Conservation (phyloP, 1,140 invertebrate genomes). For the Bombus balteatus region DNA sequence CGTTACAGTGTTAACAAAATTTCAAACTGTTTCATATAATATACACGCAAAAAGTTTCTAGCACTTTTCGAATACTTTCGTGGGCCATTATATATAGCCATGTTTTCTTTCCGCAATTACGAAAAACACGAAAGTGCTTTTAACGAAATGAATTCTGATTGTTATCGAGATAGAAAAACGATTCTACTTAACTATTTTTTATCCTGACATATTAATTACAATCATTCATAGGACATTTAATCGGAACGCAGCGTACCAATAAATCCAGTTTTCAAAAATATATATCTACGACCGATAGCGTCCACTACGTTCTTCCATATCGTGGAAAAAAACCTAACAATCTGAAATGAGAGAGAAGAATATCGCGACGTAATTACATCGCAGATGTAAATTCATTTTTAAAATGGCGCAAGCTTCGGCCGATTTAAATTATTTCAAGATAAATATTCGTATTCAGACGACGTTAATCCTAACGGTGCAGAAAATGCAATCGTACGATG, state of each 20-base stretch:
- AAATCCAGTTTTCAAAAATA: background rate
- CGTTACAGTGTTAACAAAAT: no score
- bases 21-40: no score
- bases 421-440: background rate
- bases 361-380: background rate
- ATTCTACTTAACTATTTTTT: background rate
- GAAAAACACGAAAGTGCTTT: no score
- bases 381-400: constrained; percentile 14
- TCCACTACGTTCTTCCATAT: background rate
- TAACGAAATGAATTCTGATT: no score
- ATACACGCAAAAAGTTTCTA: no score
- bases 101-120: no score
- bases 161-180: background rate
- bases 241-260: background rate
- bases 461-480: background rate
- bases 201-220: background rate
- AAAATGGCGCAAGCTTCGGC: background rate
- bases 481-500: background rate
- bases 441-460: constrained; percentile 8
- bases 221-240: background rate
- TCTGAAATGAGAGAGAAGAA: background rate
- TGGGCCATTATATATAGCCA: no score
- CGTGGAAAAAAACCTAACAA: no score
- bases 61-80: no score
- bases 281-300: background rate